These are phyloP conservation scores for Perca fluviatilis DNA, from an alignment of 2,113 vertebrate species.

Conservation along the genomic window DNA sequence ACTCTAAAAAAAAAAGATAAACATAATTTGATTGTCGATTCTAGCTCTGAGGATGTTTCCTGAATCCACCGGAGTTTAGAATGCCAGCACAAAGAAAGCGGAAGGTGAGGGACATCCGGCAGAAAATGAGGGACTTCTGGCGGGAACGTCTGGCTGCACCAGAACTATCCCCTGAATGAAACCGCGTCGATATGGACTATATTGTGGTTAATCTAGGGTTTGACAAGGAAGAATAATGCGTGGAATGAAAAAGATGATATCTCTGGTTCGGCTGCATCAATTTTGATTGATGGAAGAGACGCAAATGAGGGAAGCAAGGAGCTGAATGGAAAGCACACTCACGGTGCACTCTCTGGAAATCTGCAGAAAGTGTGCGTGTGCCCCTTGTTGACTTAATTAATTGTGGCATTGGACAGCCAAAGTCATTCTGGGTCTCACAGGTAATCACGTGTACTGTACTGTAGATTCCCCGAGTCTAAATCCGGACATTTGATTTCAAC, in stretches of 20 bases:
- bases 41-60: no score
- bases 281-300: neutral
- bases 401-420: neutral
- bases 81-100: no score
- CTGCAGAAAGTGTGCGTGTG: neutral
- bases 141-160: no score
- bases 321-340: neutral
- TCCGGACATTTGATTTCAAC: neutral
- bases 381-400: neutral
- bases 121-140: no score
- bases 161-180: no score
- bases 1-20: no score
- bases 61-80: no score
- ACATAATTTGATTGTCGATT: no score
- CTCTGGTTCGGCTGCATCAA: neutral
- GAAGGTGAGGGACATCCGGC: no score
- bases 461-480: neutral
- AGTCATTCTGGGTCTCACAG: neutral
- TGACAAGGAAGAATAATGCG: neutral
- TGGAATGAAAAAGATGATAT: neutral
- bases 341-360: neutral
- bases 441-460: neutral
- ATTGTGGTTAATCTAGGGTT: constrained; percentile 1
- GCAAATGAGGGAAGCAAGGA: neutral
- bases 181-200: no score